Evolutionary conservation across 2,113 vertebrate species (phyloP), one percentile per base, ranked within the genome.

Genomic region (Nothobranchius furzeri): DNA sequence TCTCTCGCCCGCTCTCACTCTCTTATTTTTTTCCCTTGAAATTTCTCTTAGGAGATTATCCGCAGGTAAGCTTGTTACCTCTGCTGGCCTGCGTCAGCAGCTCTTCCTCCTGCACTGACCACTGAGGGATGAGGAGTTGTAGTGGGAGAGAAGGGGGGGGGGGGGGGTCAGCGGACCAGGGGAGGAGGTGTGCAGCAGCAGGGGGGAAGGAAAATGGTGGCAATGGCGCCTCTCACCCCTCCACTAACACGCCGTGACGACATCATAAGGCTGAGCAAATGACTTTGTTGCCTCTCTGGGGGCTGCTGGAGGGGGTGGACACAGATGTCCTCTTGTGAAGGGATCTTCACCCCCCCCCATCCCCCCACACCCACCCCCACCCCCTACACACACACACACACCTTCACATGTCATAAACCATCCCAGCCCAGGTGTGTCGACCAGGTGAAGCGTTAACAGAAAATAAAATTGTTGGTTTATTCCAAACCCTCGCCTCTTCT

Each of bases 11-110:
- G 12, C 36, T 7, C 50, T 9, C 48, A 3, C 54, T 25, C 63
- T 64, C 52, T 78, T 74, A 78, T 88, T 90, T 86, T 86, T 79
- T 82, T 86, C 80, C 83, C 90, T 92, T 91, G 88, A 92, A 93
- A 93, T 93, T 91, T 91, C 89, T 93, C 89, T 93, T 87, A 89
- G 88, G 90, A 92, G 90, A 93, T 93, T 93, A 93, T 92, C 91
- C 85, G 60, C 90, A 93, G 92, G 92, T 93, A 93, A 93, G 92
- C 92, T 93, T 93, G 92, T 93, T 93, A 92, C 91, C 89, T 90
- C 87, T 85, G 82, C 81, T 61, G 75, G 85, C 88, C 92, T 91
- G 90, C 88, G 88, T 93, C 92, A 93, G 92, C 92, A 92, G 87
- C 90, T 91, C 88, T 88, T 63, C 68, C 81, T 40, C 69, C 70